Conservation (phyloP, 2,113 vertebrate species). For the Anas platyrhynchos region DNA sequence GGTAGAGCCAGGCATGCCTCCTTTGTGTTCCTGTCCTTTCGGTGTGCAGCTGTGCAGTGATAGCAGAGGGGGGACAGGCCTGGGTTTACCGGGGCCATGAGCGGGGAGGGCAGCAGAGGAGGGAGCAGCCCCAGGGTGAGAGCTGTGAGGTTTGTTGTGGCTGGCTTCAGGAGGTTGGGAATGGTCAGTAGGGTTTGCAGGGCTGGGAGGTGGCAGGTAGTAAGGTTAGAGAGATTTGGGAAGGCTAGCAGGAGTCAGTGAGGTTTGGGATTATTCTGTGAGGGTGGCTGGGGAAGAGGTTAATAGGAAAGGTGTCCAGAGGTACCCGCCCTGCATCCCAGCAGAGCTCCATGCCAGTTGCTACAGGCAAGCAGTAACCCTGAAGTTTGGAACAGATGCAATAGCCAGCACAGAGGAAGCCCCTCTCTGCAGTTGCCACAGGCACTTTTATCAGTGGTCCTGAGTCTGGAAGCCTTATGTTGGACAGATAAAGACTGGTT, state of each 20-base stretch:
- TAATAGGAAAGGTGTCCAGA: background rate
- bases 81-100: background rate
- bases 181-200: background rate
- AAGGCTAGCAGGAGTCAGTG: background rate
- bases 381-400: background rate
- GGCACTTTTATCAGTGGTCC: rapidly evolving
- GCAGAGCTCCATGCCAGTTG: background rate
- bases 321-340: background rate
- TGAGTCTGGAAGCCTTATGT: background rate
- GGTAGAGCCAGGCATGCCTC: background rate
- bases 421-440: background rate
- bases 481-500: background rate
- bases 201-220: background rate
- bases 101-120: background rate
- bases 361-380: background rate
- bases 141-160: background rate
- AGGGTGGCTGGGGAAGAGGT: background rate
- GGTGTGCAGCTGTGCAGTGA: background rate
- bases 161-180: background rate
- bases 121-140: background rate
- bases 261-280: background rate
- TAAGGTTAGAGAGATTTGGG: background rate
- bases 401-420: background rate
- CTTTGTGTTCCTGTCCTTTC: background rate
- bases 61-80: background rate